These are phyloP conservation scores for Sycophila sp. DNA, from an alignment of 1,140 invertebrate genomes.

Conservation along the genomic window DNA sequence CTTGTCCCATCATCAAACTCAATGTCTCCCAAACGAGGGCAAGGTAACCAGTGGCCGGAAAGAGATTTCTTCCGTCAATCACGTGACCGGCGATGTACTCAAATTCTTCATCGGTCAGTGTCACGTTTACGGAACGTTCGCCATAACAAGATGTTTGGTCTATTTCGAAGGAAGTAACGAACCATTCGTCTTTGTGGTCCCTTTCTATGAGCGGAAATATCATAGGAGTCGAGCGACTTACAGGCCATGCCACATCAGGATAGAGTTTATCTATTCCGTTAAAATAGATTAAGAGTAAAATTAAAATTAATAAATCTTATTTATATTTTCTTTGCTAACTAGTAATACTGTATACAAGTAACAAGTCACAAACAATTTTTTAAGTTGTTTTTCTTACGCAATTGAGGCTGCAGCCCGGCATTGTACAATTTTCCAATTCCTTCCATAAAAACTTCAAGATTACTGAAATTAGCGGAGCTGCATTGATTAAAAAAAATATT, in stretches of 20 bases:
- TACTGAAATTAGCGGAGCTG: conserved; percentile 68
- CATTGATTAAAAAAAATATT: conserved; percentile 85
- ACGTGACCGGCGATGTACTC: conserved; percentile 81
- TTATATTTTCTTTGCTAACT: too few species aligned
- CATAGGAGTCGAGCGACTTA: conserved; percentile 72
- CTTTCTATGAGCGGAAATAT: conserved; percentile 74
- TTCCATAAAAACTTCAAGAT: conserved; percentile 72
- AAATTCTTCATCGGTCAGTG: conserved; percentile 74
- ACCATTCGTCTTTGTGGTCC: conserved; percentile 82
- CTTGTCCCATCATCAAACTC: conserved; percentile 79
- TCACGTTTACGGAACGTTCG: conserved; percentile 70
- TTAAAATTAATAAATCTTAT: too few species aligned
- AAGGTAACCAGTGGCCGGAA: conserved; percentile 86
- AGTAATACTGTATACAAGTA: too few species aligned
- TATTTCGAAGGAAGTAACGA: conserved; percentile 54
- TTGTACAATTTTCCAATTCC: conserved; percentile 76
- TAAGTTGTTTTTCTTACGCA: conserved; percentile 34
- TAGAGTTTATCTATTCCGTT: conserved; percentile 70
- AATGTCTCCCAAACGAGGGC: conserved; percentile 87
- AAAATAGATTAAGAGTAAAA: too few species aligned
- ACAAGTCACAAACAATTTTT: conserved; percentile 51
- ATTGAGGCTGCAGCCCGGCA: conserved; percentile 70
- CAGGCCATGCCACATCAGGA: conserved; percentile 71
- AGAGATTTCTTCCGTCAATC: conserved; percentile 84
- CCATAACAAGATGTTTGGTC: conserved; percentile 70